Base-by-base conservation (phyloP, 2,888 invertebrate species). In the Congeria kusceri region DNA sequence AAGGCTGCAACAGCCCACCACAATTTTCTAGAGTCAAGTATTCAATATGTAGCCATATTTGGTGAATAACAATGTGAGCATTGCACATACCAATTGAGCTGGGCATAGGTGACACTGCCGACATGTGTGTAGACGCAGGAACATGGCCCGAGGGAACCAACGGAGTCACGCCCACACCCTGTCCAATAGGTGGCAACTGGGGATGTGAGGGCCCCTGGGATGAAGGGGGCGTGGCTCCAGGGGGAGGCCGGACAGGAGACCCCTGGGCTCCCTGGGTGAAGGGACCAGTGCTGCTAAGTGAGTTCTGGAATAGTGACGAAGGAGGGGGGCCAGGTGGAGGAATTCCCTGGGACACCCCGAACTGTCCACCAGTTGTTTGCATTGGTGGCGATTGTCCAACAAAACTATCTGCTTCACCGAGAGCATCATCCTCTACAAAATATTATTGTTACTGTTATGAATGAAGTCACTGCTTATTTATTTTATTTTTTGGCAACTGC, bases 401-500 rank as follows among this genome's bases (percentile, higher is more conserved):
- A 89, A 93, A 93, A 83, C 91, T 92, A 85, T 92, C 92, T 44
- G 89, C 92, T 79, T 92, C 92, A 25, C 89, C 92, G 87, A 83
- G 70, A 1, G 57, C 61, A 28, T 95, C 95, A 80, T 92, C 92
- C 80, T 90, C 92, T 92, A 85, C 25, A 86, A 77, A n/a, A n/a
- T n/a, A n/a, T n/a, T n/a, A n/a, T n/a, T n/a, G n/a, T n/a, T n/a
- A n/a, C n/a, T n/a, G n/a, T n/a, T n/a, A n/a, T n/a, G n/a, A n/a
- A n/a, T n/a, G n/a, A n/a, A n/a, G n/a, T n/a, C n/a, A n/a, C n/a
- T n/a, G n/a, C n/a, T n/a, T n/a, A n/a, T n/a, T n/a, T n/a, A n/a
- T n/a, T n/a, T n/a, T n/a, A n/a, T n/a, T n/a, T n/a, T n/a, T n/a
- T n/a, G n/a, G n/a, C n/a, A n/a, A n/a, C n/a, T n/a, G n/a, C n/a